Evolutionary conservation across 2,888 invertebrate genomes (phyloP), one percentile per base, ranked within the genome.

Genomic region (Bombyx huttoni): DNA sequence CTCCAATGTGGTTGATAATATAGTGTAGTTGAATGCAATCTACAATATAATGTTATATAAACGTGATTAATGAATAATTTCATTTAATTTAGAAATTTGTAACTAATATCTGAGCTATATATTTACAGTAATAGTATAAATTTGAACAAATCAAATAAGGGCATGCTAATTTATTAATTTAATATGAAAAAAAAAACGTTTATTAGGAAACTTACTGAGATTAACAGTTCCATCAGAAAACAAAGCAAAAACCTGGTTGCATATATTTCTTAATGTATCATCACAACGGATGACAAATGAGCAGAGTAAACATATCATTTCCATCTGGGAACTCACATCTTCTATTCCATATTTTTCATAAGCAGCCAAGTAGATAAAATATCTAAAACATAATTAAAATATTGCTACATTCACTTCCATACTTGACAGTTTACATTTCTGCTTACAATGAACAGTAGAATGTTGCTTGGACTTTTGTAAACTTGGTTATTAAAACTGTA

Each of bases 221-320:
- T 83, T 86, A 47, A 88, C 68, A 48, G 78, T 62, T 54, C 82
- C 89, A 65, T 89, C 89, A 50, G 86, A 87, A 63, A 91, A 91
- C 50, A 96, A 87, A 3, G 93, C 92, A 67, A 93, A 91, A 50
- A 96, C 79, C 81, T 97, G 97, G 55, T 90, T 90, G 59, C 96
- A 89, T 12, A 95, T 82, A 73, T 94, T 92, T 52, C 89, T 89
- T 0, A 93, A 89, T 3, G 96, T 92, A 57, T 93, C 91, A 70
- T 94, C 91, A 64, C 93, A 92, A 46, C 95, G 90, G 52, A 89
- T 89, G 0, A 93, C 83, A 78, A 94, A 93, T 63, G 92, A 91
- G 60, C 91, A 91, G 51, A 96, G 77, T 56, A 84, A 74, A 67
- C 92, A 93, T 64, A 93, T 83, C 53, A 90, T 86, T 61, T 91